These are phyloP conservation scores for Pithys albifrons DNA, from an alignment of 2,113 vertebrate genomes.

Conservation along the genomic window DNA sequence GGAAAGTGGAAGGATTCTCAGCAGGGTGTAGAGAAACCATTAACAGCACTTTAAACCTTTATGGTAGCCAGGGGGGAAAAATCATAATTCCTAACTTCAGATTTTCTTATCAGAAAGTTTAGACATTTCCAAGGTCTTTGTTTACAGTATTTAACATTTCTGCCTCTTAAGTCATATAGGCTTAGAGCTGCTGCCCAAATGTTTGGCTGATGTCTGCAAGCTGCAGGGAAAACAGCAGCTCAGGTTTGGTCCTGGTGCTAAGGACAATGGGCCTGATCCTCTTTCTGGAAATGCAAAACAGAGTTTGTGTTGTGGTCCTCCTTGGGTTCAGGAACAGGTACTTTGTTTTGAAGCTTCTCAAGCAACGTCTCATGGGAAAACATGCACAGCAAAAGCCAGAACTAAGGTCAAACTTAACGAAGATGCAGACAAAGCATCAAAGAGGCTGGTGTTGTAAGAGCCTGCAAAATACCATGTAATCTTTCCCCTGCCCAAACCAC, in stretches of 20 bases:
- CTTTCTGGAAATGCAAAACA: background rate
- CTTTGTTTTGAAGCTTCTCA: background rate
- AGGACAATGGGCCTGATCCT: background rate
- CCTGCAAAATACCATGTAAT: background rate
- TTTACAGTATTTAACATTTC: background rate
- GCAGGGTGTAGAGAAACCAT: background rate
- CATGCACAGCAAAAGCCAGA: background rate
- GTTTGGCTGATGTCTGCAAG: background rate
- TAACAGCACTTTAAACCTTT: background rate
- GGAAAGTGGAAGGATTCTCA: background rate
- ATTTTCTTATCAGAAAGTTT: conserved; percentile 22
- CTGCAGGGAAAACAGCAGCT: conserved; percentile 28
- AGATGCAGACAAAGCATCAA: background rate
- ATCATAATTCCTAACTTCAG: background rate
- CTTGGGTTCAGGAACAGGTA: background rate
- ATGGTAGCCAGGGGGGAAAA: background rate
- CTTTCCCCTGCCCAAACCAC: background rate
- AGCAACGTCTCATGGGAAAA: background rate
- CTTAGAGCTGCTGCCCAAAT: background rate
- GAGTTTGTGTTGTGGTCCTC: background rate
- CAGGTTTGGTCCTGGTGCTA: background rate
- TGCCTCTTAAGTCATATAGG: background rate
- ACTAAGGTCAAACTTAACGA: background rate
- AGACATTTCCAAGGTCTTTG: background rate
- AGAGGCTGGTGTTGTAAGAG: background rate